phyloP scores from a whole-genome alignment of 2,797 vertebrate genomes.

The Sciaenops ocellatus region DNA sequence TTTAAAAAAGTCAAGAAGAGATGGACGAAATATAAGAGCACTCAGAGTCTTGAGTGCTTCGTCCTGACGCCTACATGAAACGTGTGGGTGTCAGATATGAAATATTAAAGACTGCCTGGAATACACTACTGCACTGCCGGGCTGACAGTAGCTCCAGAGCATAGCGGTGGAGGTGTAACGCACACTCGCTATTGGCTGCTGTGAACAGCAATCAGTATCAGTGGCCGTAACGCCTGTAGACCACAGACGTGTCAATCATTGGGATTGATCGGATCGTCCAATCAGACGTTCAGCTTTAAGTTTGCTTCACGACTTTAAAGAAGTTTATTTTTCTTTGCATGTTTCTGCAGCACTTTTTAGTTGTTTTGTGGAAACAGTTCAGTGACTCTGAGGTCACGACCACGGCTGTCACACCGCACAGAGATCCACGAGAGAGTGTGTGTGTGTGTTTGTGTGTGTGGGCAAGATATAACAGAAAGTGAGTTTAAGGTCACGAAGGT shows the following conservation, averaged over 20 bases:
- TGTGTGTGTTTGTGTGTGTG: neutral
- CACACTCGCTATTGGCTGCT: too few species aligned
- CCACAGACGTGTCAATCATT: too few species aligned
- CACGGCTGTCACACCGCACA: constrained; percentile 64
- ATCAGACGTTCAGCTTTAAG: neutral
- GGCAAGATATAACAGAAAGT: constrained; percentile 29
- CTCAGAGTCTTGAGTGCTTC: constrained; percentile 29
- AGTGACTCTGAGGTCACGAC: constrained; percentile 67
- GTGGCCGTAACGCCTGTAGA: too few species aligned
- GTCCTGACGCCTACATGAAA: constrained; percentile 27
- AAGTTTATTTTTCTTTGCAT: neutral
- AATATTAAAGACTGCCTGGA: constrained; percentile 38
- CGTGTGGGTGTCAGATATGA: constrained; percentile 10
- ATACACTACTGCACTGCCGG: too few species aligned
- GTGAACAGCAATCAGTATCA: too few species aligned
- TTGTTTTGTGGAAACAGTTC: constrained; percentile 49
- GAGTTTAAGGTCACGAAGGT: constrained; percentile 59
- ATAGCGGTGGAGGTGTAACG: too few species aligned
- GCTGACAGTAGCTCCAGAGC: too few species aligned
- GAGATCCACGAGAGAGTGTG: constrained; percentile 25
- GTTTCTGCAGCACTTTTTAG: constrained; percentile 48
- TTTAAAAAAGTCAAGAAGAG: constrained; percentile 12
- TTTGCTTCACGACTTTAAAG: neutral
- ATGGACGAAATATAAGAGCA: neutral
- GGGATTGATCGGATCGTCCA: too few species aligned